These are phyloP conservation scores for Mola mola DNA, from an alignment of 2,113 vertebrate species.

Conservation along the genomic window DNA sequence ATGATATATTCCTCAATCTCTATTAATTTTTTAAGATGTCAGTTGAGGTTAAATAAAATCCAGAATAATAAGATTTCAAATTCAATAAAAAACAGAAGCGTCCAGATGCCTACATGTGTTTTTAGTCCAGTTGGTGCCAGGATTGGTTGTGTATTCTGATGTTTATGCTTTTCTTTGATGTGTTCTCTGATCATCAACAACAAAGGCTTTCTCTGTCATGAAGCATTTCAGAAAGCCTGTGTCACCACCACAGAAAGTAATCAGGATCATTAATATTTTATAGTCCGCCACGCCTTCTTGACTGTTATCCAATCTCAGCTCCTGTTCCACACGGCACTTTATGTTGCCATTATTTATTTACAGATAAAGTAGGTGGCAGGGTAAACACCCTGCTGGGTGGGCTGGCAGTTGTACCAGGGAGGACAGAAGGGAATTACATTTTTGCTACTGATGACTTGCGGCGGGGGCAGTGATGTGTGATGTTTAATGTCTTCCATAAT, in stretches of 20 bases:
- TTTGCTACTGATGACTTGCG: constrained; percentile 13
- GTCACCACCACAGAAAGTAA: constrained; percentile 58
- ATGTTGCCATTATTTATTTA: constrained; percentile 81
- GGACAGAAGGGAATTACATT: constrained; percentile 36
- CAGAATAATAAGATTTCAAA: too few species aligned
- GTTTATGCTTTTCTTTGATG: not conserved
- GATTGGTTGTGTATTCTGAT: too few species aligned
- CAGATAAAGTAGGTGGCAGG: constrained; percentile 62
- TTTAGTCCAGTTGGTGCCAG: too few species aligned
- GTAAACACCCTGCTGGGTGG: constrained; percentile 55
- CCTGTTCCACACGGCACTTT: constrained; percentile 59
- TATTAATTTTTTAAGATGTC: too few species aligned
- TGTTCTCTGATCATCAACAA: constrained; percentile 19
- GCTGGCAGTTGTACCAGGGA: constrained; percentile 11
- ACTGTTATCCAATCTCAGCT: constrained; percentile 69
- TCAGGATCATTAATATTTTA: constrained; percentile 78
- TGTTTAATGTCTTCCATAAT: not conserved
- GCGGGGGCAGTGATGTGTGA: constrained; percentile 6
- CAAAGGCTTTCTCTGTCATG: constrained; percentile 27
- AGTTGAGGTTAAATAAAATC: too few species aligned
- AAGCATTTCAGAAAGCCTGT: constrained; percentile 51
- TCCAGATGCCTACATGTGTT: too few species aligned
- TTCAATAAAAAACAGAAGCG: too few species aligned
- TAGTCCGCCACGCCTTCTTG: constrained; percentile 44
- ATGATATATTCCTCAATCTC: too few species aligned